phyloP scores from a whole-genome alignment of 2,888 invertebrate species.

The Melinaea marsaeus region DNA sequence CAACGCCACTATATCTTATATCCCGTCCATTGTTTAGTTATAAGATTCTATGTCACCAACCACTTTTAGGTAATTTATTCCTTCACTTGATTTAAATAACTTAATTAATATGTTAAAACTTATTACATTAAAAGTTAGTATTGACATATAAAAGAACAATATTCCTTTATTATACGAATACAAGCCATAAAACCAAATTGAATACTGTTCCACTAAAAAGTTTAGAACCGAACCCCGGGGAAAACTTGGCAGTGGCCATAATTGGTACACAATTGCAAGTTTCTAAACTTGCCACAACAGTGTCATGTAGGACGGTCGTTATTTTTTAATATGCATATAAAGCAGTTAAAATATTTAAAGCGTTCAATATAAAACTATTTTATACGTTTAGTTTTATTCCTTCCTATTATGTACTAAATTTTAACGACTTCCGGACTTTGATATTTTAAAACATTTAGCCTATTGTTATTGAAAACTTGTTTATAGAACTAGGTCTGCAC shows the following conservation, averaged over 20 bases:
- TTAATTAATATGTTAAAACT: background rate
- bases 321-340: background rate
- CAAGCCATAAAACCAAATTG: conserved; percentile 13
- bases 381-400: too few relatives aligned
- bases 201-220: conserved; percentile 15
- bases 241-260: conserved; percentile 9
- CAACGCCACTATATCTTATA: too few relatives aligned
- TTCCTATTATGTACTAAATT: too few relatives aligned
- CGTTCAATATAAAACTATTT: background rate
- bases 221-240: conserved; percentile 2
- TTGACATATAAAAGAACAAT: background rate
- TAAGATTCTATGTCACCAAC: too few relatives aligned
- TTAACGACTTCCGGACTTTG: too few relatives aligned
- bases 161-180: background rate
- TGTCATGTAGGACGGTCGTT: conserved; percentile 8
- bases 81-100: too few relatives aligned
- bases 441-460: too few relatives aligned
- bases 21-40: too few relatives aligned
- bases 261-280: conserved; percentile 15
- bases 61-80: too few relatives aligned
- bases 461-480: too few relatives aligned
- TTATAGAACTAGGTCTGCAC: too few relatives aligned
- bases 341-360: background rate
- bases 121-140: background rate
- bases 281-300: conserved; percentile 11